Percentiles rank a stretch among this genome's conserved stretches.
These are phyloP conservation scores for Epizoanthus stellaris DNA, from an alignment of 92 coral and sea anemone genomes.

Conservation along the genomic window DNA sequence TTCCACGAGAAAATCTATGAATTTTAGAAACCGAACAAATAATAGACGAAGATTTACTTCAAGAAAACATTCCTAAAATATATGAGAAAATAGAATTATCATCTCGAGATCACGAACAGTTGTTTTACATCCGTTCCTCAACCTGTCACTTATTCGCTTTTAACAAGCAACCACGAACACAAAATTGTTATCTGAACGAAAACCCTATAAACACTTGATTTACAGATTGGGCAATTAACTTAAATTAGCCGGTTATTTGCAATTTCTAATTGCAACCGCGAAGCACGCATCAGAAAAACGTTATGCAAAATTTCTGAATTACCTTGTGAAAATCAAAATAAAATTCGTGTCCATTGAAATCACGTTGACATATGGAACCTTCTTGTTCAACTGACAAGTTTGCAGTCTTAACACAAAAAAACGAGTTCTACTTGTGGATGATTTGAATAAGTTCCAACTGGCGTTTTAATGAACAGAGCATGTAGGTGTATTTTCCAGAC, in stretches of 20 bases:
- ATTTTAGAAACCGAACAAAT: background rate
- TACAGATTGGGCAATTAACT: background rate
- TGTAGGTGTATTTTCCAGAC: too few species aligned
- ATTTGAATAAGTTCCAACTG: too few species aligned
- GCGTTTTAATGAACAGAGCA: too few species aligned
- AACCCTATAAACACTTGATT: background rate
- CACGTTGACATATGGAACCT: background rate
- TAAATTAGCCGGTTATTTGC: background rate
- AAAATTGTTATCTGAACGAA: background rate
- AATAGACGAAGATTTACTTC: background rate
- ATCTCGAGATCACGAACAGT: conserved; percentile 4
- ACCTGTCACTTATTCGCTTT: background rate
- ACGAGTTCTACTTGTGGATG: too few species aligned
- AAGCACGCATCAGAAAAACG: background rate
- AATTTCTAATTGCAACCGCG: background rate
- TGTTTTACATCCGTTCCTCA: background rate
- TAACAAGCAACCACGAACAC: background rate
- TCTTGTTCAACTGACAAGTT: too few species aligned
- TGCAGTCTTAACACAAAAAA: too few species aligned
- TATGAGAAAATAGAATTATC: background rate
- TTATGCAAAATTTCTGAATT: background rate
- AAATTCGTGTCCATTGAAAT: background rate
- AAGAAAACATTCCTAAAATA: background rate
- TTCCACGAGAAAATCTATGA: too few species aligned
- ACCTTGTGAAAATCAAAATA: background rate